Conservation (phyloP, 2,888 invertebrate species). For the Choristoneura rosaceana region DNA sequence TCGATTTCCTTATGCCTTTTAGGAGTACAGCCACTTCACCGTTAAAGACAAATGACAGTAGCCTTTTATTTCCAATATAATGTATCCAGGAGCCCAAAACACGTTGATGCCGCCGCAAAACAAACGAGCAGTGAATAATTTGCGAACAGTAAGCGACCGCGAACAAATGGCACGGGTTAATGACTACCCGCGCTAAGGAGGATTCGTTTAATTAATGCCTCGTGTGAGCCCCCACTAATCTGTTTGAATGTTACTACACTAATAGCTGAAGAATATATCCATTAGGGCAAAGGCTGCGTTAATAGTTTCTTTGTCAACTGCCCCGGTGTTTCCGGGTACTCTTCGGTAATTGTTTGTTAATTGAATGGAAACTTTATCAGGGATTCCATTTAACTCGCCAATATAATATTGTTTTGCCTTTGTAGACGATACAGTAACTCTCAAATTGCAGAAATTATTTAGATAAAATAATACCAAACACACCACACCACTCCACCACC, state of each 20-base stretch:
- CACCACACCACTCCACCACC: too few species aligned
- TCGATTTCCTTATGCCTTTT: background rate
- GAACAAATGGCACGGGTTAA: slow-evolving; percentile 62
- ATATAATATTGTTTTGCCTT: background rate
- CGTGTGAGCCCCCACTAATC: slow-evolving; percentile 52
- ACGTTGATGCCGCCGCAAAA: slow-evolving; percentile 54
- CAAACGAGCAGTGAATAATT: slow-evolving; percentile 52
- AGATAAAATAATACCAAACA: too few species aligned
- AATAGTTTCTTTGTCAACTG: slow-evolving; percentile 38
- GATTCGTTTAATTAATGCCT: slow-evolving; percentile 58
- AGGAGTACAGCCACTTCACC: background rate
- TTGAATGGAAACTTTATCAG: background rate
- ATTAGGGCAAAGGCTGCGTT: slow-evolving; percentile 43
- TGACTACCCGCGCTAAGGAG: slow-evolving; percentile 51
- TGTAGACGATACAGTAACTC: background rate
- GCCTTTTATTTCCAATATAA: slow-evolving; percentile 24
- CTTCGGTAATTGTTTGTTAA: slow-evolving; percentile 11
- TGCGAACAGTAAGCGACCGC: slow-evolving; percentile 50
- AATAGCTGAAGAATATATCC: slow-evolving; percentile 52
- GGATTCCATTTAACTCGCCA: background rate
- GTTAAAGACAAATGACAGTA: slow-evolving; percentile 1
- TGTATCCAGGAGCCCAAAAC: slow-evolving; percentile 27
- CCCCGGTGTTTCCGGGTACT: slow-evolving; percentile 11
- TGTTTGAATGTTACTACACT: slow-evolving; percentile 48
- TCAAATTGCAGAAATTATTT: too few species aligned